Percentiles rank a stretch among this genome's conserved stretches.
phyloP scores from a whole-genome alignment of 1,140 invertebrate species.

The Oreohelix idahoensis region DNA sequence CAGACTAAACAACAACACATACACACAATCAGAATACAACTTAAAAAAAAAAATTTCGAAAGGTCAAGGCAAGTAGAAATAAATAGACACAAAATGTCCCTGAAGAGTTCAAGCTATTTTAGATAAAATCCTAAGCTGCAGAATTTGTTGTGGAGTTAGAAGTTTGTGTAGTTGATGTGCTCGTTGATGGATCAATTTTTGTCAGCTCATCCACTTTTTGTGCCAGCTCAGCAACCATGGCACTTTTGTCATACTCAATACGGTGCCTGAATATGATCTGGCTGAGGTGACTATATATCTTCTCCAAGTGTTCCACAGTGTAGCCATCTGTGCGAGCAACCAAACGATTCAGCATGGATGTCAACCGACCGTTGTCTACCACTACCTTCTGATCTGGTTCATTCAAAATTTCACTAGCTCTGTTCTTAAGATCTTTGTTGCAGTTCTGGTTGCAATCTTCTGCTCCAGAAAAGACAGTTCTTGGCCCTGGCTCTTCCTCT shows the following conservation, averaged over 20 bases:
- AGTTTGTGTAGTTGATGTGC: background rate
- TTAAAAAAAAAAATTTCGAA: no score
- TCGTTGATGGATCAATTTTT: background rate
- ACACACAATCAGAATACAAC: no score
- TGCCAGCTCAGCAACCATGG: slow-evolving; percentile 12
- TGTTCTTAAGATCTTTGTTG: slow-evolving; percentile 42
- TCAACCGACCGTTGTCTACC: slow-evolving; percentile 53
- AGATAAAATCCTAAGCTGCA: background rate
- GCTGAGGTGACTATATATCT: slow-evolving; percentile 68
- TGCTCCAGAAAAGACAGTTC: background rate
- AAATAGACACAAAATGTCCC: background rate
- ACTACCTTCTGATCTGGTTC: slow-evolving; percentile 42
- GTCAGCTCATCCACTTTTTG: slow-evolving; percentile 24
- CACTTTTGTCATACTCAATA: slow-evolving; percentile 55
- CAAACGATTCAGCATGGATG: slow-evolving; percentile 55
- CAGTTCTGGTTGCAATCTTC: slow-evolving; percentile 30
- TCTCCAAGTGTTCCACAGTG: slow-evolving; percentile 67
- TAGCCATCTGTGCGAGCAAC: slow-evolving; percentile 65
- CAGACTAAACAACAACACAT: background rate
- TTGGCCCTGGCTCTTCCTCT: slow-evolving; percentile 1
- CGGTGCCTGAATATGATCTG: slow-evolving; percentile 67
- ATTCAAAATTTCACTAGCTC: slow-evolving; percentile 49
- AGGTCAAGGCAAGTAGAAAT: slow-evolving; percentile 14
- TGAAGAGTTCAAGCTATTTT: background rate
- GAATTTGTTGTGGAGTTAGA: background rate